Percentiles rank a stretch among this genome's conserved stretches.
These are phyloP conservation scores for Perizoma flavofasciatum DNA, from an alignment of 2,888 invertebrate species.

Conservation along the genomic window DNA sequence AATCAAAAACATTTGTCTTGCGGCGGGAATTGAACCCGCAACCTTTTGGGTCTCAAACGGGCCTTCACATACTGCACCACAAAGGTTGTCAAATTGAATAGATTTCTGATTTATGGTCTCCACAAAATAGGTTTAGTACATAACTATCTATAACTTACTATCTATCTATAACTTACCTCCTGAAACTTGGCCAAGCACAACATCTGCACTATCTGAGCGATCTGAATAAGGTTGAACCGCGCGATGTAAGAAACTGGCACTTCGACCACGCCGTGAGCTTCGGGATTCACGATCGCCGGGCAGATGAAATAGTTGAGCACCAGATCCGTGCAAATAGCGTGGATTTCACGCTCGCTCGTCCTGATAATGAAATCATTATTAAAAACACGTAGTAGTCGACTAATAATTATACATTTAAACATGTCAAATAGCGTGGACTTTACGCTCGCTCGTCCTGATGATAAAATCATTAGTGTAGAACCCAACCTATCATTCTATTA, in stretches of 20 bases:
- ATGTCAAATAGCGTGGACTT: slow-evolving; percentile 89
- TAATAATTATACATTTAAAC: no score
- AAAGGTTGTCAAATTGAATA: no score
- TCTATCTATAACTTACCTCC: slow-evolving; percentile 73
- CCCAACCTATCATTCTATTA: no score
- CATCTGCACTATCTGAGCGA: slow-evolving; percentile 97
- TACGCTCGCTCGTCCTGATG: slow-evolving; percentile 68
- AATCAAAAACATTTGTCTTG: no score
- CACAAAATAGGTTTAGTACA: no score
- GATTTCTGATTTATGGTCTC: no score
- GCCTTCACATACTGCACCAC: no score
- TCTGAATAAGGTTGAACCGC: slow-evolving; percentile 94
- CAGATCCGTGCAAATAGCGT: slow-evolving; percentile 94
- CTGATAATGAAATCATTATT: slow-evolving; percentile 43
- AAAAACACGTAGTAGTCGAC: no score
- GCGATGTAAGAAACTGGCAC: slow-evolving; percentile 96
- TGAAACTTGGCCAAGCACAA: slow-evolving; percentile 94
- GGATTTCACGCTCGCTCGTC: slow-evolving; percentile 73
- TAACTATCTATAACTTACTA: no score
- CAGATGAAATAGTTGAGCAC: slow-evolving; percentile 97
- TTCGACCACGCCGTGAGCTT: slow-evolving; percentile 96
- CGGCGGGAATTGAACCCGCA: no score
- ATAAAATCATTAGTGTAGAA: slow-evolving; percentile 1
- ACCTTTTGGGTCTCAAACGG: no score
- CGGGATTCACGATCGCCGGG: slow-evolving; percentile 98